Evolutionary conservation across 1,140 invertebrate genomes (phyloP).

Genomic region (Drosophila rufa): DNA sequence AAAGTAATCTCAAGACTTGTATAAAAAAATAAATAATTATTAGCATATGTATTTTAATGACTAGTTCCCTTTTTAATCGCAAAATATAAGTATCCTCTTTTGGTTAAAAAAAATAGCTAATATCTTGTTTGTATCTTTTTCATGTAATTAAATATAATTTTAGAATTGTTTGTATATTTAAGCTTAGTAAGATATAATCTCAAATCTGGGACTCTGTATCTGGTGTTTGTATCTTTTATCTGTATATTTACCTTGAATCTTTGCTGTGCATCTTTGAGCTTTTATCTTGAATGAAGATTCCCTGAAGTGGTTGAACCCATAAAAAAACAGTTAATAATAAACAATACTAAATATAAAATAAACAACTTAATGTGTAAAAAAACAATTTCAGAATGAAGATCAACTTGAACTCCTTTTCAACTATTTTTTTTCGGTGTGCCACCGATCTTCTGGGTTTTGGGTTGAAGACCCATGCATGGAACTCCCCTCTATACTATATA

Average conservation of each 20-base stretch:
- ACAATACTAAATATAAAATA: neutral
- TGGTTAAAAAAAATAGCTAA: neutral
- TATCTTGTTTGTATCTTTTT: neutral
- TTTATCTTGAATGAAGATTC: neutral
- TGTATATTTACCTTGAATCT: constrained; percentile 3
- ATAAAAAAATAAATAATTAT: no score
- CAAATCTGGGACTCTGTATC: neutral
- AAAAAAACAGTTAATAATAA: neutral
- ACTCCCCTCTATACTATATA: constrained; percentile 4
- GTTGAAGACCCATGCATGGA: constrained; percentile 60
- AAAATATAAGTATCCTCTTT: neutral
- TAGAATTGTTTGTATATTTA: neutral
- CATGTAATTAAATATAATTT: no score
- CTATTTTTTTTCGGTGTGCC: constrained; percentile 9
- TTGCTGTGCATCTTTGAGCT: neutral
- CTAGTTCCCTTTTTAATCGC: neutral
- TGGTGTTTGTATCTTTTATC: neutral
- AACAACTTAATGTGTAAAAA: neutral
- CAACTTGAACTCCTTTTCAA: neutral
- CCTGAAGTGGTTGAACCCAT: no score
- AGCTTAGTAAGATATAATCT: no score
- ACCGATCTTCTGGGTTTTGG: constrained; percentile 26
- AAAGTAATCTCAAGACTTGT: no score
- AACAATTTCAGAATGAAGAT: neutral
- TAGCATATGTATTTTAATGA: no score